These are phyloP conservation scores for Parnassius orleans DNA, from an alignment of 2,888 invertebrate species.

Conservation along the genomic window DNA sequence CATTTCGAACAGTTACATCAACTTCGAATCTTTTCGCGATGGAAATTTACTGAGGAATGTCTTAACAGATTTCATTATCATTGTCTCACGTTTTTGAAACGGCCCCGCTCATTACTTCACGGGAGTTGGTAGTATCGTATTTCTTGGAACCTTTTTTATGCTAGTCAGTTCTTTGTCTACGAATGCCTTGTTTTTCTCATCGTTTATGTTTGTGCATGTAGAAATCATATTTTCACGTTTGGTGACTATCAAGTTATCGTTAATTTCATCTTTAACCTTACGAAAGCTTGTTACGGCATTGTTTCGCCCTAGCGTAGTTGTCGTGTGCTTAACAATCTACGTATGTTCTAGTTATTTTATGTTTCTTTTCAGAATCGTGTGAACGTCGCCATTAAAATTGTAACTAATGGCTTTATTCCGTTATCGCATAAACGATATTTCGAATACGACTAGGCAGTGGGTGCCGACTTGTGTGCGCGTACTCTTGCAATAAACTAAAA, in stretches of 20 bases:
- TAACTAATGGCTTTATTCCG: too few species aligned
- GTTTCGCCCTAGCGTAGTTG: conserved; percentile 4
- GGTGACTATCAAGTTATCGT: conserved; percentile 22
- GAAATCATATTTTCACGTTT: conserved; percentile 26
- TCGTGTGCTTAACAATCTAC: not conserved
- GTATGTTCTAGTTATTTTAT: not conserved
- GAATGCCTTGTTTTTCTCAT: conserved; percentile 9
- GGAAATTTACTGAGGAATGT: conserved; percentile 42
- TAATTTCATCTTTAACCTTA: conserved; percentile 28
- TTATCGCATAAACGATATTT: too few species aligned
- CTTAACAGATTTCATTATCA: conserved; percentile 38
- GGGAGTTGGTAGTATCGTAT: conserved; percentile 24
- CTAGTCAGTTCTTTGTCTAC: conserved; percentile 11
- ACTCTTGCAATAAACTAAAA: too few species aligned
- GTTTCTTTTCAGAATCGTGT: not conserved
- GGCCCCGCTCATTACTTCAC: conserved; percentile 26
- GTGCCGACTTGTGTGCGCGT: too few species aligned
- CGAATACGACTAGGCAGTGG: too few species aligned
- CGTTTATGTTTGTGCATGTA: conserved; percentile 14
- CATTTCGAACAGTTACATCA: conserved; percentile 43
- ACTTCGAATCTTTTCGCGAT: conserved; percentile 37
- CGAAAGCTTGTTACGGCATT: conserved; percentile 23
- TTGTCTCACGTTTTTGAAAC: conserved; percentile 44
- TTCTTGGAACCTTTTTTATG: conserved; percentile 8
- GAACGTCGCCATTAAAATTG: not conserved